Conservation (phyloP, 2,113 vertebrate species). For the Crotophaga sulcirostris region DNA sequence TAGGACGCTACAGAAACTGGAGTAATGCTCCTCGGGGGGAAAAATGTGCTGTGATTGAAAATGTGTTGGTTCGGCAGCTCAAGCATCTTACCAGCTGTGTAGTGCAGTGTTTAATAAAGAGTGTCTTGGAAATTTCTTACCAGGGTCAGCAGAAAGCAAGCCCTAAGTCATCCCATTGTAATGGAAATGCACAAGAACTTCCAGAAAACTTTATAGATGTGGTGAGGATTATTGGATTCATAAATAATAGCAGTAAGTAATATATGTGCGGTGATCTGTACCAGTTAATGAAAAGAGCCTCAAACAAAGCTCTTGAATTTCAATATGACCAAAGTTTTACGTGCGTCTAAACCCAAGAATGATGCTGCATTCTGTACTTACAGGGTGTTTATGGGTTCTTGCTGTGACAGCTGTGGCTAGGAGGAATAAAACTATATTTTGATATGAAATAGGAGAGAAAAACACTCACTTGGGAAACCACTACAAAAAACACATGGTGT, state of each 20-base stretch:
- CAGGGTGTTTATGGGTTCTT: not conserved
- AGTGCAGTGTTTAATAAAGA: conserved; percentile 3
- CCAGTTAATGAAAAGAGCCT: conserved; percentile 39
- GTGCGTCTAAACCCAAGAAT: not conserved
- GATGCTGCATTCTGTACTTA: not conserved
- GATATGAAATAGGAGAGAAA: not conserved
- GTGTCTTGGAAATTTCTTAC: not conserved
- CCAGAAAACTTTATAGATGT: conserved; percentile 9
- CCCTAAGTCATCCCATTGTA: conserved; percentile 25
- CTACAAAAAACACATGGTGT: not conserved
- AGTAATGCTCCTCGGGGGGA: not conserved
- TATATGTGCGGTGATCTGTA: not conserved
- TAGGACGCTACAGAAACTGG: conserved; percentile 1
- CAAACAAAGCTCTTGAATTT: conserved; percentile 32
- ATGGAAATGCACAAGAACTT: conserved; percentile 27
- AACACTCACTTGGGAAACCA: not conserved
- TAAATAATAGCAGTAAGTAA: conserved; percentile 24
- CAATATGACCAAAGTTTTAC: conserved; percentile 13
- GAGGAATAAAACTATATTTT: not conserved
- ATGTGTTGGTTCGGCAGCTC: not conserved
- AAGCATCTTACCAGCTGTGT: not conserved
- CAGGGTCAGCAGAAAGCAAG: conserved; percentile 58
- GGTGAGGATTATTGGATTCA: not conserved
- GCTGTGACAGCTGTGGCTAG: not conserved
- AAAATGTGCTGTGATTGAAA: not conserved